Conservation (phyloP, 2,113 vertebrate species). For the Nestor notabilis region DNA sequence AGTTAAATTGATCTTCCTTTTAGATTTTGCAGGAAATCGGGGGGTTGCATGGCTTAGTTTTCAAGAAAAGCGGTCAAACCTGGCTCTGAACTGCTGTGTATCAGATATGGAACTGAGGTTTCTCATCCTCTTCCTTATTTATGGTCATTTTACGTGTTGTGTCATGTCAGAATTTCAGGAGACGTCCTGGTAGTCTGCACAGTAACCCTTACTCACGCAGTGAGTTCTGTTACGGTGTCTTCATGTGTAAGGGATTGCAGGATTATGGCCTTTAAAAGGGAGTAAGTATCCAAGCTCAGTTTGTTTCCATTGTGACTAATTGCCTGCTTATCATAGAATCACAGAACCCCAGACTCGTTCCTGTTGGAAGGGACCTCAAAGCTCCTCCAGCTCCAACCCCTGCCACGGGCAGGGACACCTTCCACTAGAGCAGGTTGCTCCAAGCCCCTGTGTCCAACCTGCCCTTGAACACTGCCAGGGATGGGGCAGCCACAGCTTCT, state of each 20-base stretch:
- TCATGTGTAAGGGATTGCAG: background rate
- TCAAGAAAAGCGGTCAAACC: background rate
- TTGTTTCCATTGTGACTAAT: background rate
- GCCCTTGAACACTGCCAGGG: too few relatives aligned
- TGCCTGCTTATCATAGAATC: rapidly evolving
- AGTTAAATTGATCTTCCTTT: slow-evolving; percentile 63
- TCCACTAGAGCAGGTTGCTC: background rate
- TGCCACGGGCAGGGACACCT: background rate
- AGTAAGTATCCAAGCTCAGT: background rate
- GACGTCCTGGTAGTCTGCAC: background rate
- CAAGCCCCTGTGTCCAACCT: too few relatives aligned
- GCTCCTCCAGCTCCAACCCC: background rate
- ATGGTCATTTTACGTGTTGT: background rate
- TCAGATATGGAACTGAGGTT: background rate
- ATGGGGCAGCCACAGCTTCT: too few relatives aligned
- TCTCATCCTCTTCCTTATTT: background rate
- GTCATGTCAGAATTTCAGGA: background rate
- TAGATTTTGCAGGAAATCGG: background rate
- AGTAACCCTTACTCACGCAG: rapidly evolving
- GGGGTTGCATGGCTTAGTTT: background rate
- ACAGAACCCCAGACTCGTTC: background rate
- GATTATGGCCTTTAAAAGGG: background rate
- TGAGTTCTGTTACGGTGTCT: background rate
- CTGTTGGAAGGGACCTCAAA: background rate
- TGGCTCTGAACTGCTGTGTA: too few relatives aligned